Percentiles rank a stretch among this genome's conserved stretches.
Conservation (phyloP, 2,797 vertebrate genomes). For the Rhodeus uyekii region DNA sequence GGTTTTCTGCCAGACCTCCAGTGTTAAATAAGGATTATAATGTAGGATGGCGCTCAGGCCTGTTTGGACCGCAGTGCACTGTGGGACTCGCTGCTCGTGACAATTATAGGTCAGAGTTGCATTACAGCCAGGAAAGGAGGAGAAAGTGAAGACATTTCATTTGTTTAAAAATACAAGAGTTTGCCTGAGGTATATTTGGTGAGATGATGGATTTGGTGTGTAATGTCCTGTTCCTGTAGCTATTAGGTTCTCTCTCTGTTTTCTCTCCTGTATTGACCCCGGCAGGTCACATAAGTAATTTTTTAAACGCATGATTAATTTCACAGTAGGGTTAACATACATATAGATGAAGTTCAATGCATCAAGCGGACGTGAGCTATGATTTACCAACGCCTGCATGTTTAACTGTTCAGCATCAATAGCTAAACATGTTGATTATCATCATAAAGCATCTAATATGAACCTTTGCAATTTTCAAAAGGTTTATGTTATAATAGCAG, state of each 20-base stretch:
- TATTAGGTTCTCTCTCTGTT: constrained; percentile 68
- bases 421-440: background rate
- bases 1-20: constrained; percentile 62
- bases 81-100: background rate
- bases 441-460: background rate
- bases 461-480: background rate
- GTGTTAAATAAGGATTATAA: constrained; percentile 73
- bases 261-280: constrained; percentile 59
- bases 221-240: constrained; percentile 78
- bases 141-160: constrained; percentile 43
- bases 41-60: constrained; percentile 56
- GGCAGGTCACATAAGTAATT: constrained; percentile 75
- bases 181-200: constrained; percentile 73
- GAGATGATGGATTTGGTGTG: constrained; percentile 76
- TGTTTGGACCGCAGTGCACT: constrained; percentile 3
- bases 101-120: constrained; percentile 28
- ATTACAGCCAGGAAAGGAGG: background rate
- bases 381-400: constrained; percentile 63
- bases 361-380: constrained; percentile 64
- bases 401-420: constrained; percentile 53
- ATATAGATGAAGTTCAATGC: constrained; percentile 62
- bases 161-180: constrained; percentile 71
- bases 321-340: constrained; percentile 73
- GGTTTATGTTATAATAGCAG: background rate
- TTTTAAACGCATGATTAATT: constrained; percentile 82